Conservation (phyloP, 2,797 vertebrate genomes). For the Eulemur coronatus region DNA sequence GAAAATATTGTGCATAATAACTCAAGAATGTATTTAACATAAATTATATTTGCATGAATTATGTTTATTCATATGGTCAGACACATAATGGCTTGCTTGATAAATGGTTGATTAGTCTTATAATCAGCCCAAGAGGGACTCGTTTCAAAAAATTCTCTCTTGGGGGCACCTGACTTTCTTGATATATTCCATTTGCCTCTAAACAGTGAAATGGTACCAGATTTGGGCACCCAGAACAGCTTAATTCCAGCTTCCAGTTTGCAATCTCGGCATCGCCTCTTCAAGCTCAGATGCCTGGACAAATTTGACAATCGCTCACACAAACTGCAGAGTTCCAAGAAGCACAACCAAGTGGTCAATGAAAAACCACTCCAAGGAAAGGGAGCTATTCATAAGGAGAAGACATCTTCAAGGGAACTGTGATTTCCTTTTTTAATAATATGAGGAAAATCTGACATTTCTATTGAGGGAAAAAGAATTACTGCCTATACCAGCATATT, state of each 20-base stretch:
- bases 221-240: not conserved
- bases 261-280: not conserved
- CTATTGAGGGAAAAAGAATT: not conserved
- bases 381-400: not conserved
- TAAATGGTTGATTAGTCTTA: conserved; percentile 77
- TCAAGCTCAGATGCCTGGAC: not conserved
- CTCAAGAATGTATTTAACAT: conserved; percentile 73
- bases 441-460: not conserved
- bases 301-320: not conserved
- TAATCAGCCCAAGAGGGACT: conserved; percentile 72
- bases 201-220: not conserved
- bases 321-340: not conserved
- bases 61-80: conserved; percentile 80
- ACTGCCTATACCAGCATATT: not conserved
- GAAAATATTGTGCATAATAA: conserved; percentile 77
- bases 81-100: conserved; percentile 76
- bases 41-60: conserved; percentile 79
- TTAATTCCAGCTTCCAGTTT: not conserved
- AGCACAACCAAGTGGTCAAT: not conserved
- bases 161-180: conserved; percentile 56
- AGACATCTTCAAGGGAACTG: not conserved
- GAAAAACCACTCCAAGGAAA: not conserved
- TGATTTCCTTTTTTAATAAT: not conserved
- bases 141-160: conserved; percentile 61
- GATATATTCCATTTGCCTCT: conserved; percentile 60